Evolutionary conservation across 1,140 invertebrate species (phyloP), one percentile per base, ranked within the genome.

Genomic region (Carposina sasakii): DNA sequence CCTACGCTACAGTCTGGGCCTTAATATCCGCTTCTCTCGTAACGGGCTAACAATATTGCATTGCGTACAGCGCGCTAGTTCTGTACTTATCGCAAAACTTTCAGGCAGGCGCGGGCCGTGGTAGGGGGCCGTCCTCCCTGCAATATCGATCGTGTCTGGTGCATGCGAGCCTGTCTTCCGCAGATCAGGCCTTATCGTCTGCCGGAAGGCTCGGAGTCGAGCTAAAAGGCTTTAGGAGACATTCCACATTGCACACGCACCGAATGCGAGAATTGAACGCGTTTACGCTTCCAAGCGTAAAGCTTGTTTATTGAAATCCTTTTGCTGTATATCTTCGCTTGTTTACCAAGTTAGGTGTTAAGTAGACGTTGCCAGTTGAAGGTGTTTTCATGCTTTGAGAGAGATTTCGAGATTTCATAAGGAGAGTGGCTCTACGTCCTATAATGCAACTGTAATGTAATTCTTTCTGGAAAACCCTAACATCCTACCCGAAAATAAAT

Each of bases 1-100:
- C 70, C 62, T 45, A 60, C 67, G 63, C 37, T 60, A 54, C 63
- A 67, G 64, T 63, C 63, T 64, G 59, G 68, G 73, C 73, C 72
- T 79, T 81, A 81, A 83, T 81, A 81, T 76, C 76, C 75, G 78
- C 72, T 74, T 72, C 81, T 76, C 77, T 82, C 76, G 74, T 73
- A 82, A 79, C 78, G 68, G 66, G 76, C 79, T 81, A 83, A 83
- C 79, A 81, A 83, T 83, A 81, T 83, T 81, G 79, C 76, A 69
- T 78, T 82, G 79, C 79, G 79, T 83, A 78, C 74, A 60, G 57
- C 79, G 76, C 79, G 79, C 69, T 83, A 83, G 76, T 83, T 79
- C 69, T 61, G 71, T 79, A 83, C 76, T 83, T 81, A 81, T 83
- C 76, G 76, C 76, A 68, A 81, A 83, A 83, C 60, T 83, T 83